Percentiles rank a stretch among this genome's conserved stretches.
Conservation (phyloP, 2,888 invertebrate genomes). For the Noctua janthe region DNA sequence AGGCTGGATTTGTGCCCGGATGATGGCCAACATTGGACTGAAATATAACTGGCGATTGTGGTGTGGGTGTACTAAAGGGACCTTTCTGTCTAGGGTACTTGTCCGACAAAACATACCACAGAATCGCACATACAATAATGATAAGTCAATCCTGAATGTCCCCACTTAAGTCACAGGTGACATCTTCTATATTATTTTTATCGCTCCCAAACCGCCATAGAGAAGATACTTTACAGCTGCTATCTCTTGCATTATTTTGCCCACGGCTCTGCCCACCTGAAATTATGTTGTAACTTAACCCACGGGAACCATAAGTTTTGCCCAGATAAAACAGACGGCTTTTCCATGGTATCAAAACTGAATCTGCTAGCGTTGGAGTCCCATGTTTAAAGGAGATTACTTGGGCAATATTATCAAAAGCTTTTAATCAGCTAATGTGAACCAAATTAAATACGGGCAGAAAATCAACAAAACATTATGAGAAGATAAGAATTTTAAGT, state of each 20-base stretch:
- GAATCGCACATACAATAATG: background rate
- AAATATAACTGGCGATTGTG: background rate
- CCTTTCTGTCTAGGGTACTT: background rate
- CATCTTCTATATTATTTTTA: conserved; percentile 36
- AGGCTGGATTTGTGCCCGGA: background rate
- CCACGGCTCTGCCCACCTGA: conserved; percentile 46
- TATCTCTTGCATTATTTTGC: conserved; percentile 59
- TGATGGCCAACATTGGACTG: background rate
- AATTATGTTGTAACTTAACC: conserved; percentile 53
- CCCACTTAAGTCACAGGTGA: conserved; percentile 1
- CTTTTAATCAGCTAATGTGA: background rate
- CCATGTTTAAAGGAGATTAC: background rate
- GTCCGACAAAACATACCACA: background rate
- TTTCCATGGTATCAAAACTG: conserved; percentile 37
- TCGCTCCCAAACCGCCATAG: conserved; percentile 31
- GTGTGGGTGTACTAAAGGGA: background rate
- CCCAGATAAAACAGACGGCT: conserved; percentile 50
- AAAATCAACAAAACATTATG: background rate
- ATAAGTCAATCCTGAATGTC: background rate
- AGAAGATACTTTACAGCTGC: conserved; percentile 28
- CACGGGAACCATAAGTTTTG: conserved; percentile 55
- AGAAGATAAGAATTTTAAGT: background rate
- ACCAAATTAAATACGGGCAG: background rate
- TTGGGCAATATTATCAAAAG: background rate
- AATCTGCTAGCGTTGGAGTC: conserved; percentile 5